Conservation (phyloP, 2,797 vertebrate genomes). For the Gobio occitaniae region DNA sequence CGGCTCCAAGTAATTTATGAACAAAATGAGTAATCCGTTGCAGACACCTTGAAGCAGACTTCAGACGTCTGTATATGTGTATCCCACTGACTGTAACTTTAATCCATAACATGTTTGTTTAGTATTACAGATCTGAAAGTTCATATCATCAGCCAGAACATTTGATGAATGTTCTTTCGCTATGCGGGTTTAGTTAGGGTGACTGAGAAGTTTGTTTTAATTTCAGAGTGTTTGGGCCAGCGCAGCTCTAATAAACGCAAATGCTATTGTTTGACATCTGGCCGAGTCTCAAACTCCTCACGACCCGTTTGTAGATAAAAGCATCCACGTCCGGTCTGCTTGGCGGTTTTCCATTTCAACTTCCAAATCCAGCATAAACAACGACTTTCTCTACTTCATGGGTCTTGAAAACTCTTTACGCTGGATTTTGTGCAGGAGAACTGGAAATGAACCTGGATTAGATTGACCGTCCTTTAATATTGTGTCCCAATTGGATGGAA, state of each 20-base stretch:
- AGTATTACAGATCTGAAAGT: slow-evolving; percentile 10
- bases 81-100: background rate
- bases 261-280: slow-evolving; percentile 44
- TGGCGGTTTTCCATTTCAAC: slow-evolving; percentile 22
- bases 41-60: background rate
- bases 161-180: background rate
- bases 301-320: slow-evolving; percentile 40
- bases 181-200: slow-evolving; percentile 1
- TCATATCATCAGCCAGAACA: slow-evolving; percentile 4
- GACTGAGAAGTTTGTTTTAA: slow-evolving; percentile 40
- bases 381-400: background rate
- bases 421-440: background rate
- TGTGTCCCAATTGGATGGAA: slow-evolving; percentile 18
- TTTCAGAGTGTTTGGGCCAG: slow-evolving; percentile 32
- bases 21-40: slow-evolving; percentile 28
- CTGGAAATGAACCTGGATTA: slow-evolving; percentile 12
- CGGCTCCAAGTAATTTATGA: background rate
- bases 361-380: slow-evolving; percentile 8
- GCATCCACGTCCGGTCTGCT: slow-evolving; percentile 1
- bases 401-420: background rate
- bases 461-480: slow-evolving; percentile 19
- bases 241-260: slow-evolving; percentile 37
- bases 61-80: slow-evolving; percentile 6
- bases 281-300: slow-evolving; percentile 21
- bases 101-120: slow-evolving; percentile 20